A percentile compares a stretch with the other conserved stretches of the same genome.
Evolutionary conservation across 2,113 vertebrate genomes (phyloP).

Genomic region (Abramis brama): DNA sequence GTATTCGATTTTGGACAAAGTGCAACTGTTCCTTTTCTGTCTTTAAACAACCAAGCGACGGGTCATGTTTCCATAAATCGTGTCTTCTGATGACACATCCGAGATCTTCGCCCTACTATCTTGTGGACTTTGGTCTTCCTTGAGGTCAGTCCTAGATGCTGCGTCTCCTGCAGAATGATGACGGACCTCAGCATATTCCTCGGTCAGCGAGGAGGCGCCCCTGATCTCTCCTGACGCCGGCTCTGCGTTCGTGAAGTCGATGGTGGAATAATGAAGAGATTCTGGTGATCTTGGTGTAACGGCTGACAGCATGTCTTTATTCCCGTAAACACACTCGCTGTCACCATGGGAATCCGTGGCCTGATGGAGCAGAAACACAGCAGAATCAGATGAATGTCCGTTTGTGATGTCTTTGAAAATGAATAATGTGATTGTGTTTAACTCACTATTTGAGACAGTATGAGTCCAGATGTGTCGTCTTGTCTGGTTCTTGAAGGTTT

Average conservation of each 20-base stretch:
- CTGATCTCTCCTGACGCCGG: not conserved
- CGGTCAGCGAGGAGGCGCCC: conserved; percentile 5
- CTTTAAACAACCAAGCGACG: not conserved
- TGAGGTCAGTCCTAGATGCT: not conserved
- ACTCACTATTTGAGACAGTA: conserved; percentile 24
- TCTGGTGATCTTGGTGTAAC: not conserved
- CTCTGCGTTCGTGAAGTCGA: conserved; percentile 9
- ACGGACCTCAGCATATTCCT: conserved; percentile 1
- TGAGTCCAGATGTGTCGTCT: not conserved
- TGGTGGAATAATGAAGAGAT: conserved; percentile 38
- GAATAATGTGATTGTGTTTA: not conserved
- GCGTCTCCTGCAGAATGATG: not conserved
- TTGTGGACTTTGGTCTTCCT: not conserved
- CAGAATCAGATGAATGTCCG: not conserved
- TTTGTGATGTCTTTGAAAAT: not conserved
- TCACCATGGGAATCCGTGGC: not conserved
- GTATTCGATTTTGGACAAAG: no score
- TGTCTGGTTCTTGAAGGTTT: not conserved
- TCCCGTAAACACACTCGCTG: not conserved
- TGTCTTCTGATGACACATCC: not conserved
- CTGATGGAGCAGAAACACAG: not conserved
- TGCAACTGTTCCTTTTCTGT: not conserved
- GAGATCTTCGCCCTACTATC: not conserved
- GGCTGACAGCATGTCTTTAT: not conserved
- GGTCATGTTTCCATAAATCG: not conserved